Conservation (phyloP, 2,888 invertebrate genomes). For the Odontocolon sp. region DNA sequence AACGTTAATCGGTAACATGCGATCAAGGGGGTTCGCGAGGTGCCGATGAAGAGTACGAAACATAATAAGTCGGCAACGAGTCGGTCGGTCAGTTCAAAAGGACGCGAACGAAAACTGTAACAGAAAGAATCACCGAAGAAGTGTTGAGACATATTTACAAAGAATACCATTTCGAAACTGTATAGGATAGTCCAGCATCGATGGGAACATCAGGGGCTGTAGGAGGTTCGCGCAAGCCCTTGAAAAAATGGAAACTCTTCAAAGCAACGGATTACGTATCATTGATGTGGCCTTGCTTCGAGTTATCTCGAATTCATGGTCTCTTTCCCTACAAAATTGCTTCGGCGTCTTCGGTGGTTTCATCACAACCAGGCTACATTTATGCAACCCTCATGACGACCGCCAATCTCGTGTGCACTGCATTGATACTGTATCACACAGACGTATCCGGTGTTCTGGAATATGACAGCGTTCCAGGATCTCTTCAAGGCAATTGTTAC, state of each 20-base stretch:
- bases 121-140: too few species aligned
- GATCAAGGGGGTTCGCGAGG: background rate
- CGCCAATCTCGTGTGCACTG: background rate
- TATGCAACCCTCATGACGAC: conserved; percentile 57
- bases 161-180: too few species aligned
- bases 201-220: conserved; percentile 45
- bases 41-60: conserved; percentile 8
- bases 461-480: conserved; percentile 61
- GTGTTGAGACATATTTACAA: too few species aligned
- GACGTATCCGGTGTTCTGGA: conserved; percentile 51
- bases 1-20: conserved; percentile 49
- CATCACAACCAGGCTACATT: conserved; percentile 56
- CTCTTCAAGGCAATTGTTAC: conserved; percentile 68
- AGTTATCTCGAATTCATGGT: conserved; percentile 62
- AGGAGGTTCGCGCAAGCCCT: conserved; percentile 8
- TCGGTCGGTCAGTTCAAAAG: conserved; percentile 16
- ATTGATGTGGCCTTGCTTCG: conserved; percentile 65
- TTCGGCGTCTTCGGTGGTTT: conserved; percentile 50
- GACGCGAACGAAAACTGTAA: background rate
- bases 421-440: conserved; percentile 57
- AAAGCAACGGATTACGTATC: conserved; percentile 64
- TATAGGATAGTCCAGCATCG: background rate
- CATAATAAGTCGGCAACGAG: background rate
- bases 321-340: conserved; percentile 67
- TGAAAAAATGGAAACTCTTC: conserved; percentile 60